Percentiles rank a stretch among this genome's conserved stretches.
These are phyloP conservation scores for Agapornis canus DNA, from an alignment of 2,797 vertebrate species.

Conservation along the genomic window DNA sequence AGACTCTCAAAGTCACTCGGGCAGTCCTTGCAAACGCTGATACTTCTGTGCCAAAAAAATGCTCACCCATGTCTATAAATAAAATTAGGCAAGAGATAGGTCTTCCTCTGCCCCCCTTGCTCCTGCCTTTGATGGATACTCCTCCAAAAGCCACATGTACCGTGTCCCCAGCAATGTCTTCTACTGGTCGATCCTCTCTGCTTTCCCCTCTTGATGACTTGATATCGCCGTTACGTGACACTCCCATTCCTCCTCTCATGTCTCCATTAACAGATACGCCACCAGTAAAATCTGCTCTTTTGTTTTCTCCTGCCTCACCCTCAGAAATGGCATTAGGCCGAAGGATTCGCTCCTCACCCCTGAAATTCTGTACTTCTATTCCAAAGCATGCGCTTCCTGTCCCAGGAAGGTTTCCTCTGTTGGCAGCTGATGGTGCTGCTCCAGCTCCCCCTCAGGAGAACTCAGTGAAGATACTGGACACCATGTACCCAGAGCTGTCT, in stretches of 20 bases:
- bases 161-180: conserved; percentile 72
- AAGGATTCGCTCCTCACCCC: conserved; percentile 85
- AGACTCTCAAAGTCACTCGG: background rate
- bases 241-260: conserved; percentile 44
- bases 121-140: conserved; percentile 84
- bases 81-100: conserved; percentile 88
- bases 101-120: conserved; percentile 86
- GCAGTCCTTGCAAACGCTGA: conserved; percentile 52
- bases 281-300: conserved; percentile 57
- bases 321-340: conserved; percentile 54
- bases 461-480: conserved; percentile 92
- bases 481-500: conserved; percentile 95
- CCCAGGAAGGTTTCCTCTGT: conserved; percentile 87
- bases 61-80: conserved; percentile 74
- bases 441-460: conserved; percentile 84
- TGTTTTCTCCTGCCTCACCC: conserved; percentile 72
- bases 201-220: conserved; percentile 77
- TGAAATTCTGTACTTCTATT: conserved; percentile 94
- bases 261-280: conserved; percentile 60
- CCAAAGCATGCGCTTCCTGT: conserved; percentile 95
- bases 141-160: conserved; percentile 79
- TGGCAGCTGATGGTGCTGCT: conserved; percentile 71
- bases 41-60: conserved; percentile 57
- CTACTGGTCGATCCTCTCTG: conserved; percentile 77
- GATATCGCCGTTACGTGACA: conserved; percentile 68